Base-by-base conservation (phyloP, 1,140 invertebrate species). In the Caenorhabditis remanei region DNA sequence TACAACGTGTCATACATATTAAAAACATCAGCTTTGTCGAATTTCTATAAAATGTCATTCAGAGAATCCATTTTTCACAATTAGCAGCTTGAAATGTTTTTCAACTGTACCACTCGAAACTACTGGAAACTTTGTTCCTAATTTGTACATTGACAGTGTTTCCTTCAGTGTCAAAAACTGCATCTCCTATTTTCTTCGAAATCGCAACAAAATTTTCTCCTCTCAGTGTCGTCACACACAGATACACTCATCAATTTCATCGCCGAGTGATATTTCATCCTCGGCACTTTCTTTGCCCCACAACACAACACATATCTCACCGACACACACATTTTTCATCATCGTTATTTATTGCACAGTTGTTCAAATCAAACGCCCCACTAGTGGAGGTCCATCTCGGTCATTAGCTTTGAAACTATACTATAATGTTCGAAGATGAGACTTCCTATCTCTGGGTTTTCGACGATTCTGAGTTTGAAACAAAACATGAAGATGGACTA, bases 301-400 rank as follows among this genome's bases (percentile, higher is more conserved):
- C 71, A 79, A 79, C 71, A 79, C 71, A 79, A 50, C 71, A 75
- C 43, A 75, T 40, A 14, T 21, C 32, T 46, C 46, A 8, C 13
- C 40, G 13, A 40, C 63, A 71, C 65, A 71, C 65, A 79, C 46
- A 50, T 79, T 79, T 79, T 79, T 79, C 71, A 79, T 79, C 46
- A 9, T 79, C 71, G 71, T 79, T 79, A 79, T 79, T 79, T 50
- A 79, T 79, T 79, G 71, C 71, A 79, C 71, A 79, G 71, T 79
- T 79, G 71, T 79, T 79, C 43, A 79, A 79, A 21, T 53, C 0
- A 50, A 50, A 53, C 41, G n/a, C 43, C 11, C 0, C n/a, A 11
- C 41, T 32, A 32, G 65, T 46, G 71, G 71, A 79, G 71, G 71
- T 79, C 71, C 71, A 79, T 46, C 65, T 8, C 41, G 65, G 65